Evolutionary conservation across 2,888 invertebrate genomes (phyloP), one percentile per base, ranked within the genome.

Genomic region (Mesorhabditis sp.): DNA sequence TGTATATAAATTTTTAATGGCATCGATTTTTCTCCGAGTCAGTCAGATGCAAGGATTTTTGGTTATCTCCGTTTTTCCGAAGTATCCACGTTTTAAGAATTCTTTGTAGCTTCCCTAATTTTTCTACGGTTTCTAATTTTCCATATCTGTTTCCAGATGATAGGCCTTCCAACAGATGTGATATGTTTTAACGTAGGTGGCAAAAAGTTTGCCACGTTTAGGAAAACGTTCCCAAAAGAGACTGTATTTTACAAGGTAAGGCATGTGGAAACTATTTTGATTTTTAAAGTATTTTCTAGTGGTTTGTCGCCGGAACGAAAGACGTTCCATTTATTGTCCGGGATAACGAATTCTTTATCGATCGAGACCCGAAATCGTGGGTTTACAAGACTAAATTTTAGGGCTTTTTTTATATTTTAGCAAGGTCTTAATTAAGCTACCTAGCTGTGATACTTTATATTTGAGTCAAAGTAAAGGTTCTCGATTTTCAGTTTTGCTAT

Each of bases 111-210:
- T 28, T 28, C 28, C 28, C 28, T 28, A 28, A 28, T 28, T 28
- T 28, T 28, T 28, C 28, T 28, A 28, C 2, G 28, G 28, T 28
- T 28, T 2, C 28, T 28, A 28, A 28, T 28, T 28, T 28, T 28
- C 28, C 28, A 28, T 28, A 28, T 65, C 44, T 5, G 43, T 42
- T 67, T 67, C 41, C 67, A 67, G 61, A 62, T 43, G 43, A 75
- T 75, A 10, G 58, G 58, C n/a, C 58, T 63, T 72, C 67, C 77
- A 0, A 72, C 72, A 44, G 75, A 72, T 62, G 62, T 74, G 2
- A 74, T 80, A 43, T 75, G 78, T 4, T 83, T 84, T 74, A 84
- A 84, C 67, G 84, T 83, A 41, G 84, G 84, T 43, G 84, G 84
- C 10, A 74, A 69, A 62, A 45, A 28, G 28, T 72, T 69, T 65